These are phyloP conservation scores for Calameuta pallipes DNA, from an alignment of 2,888 invertebrate species.

Conservation along the genomic window DNA sequence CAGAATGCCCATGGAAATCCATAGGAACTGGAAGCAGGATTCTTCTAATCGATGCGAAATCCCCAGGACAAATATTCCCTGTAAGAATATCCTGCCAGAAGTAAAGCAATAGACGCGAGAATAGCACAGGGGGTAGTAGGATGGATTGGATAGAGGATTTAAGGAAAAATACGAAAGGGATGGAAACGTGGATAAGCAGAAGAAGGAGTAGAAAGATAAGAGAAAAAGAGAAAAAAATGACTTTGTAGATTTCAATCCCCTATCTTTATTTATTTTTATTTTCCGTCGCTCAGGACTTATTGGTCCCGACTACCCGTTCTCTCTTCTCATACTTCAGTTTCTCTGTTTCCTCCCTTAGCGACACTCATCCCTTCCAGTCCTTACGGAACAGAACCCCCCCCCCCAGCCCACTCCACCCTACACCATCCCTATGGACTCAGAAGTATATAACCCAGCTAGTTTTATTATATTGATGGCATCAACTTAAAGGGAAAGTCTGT, in stretches of 20 bases:
- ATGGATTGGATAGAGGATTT: too few relatives aligned
- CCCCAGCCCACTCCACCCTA: not conserved
- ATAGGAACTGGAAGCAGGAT: too few relatives aligned
- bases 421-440: conserved; percentile 18
- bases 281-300: conserved; percentile 39
- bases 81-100: too few relatives aligned
- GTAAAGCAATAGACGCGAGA: too few relatives aligned
- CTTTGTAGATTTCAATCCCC: conserved; percentile 2
- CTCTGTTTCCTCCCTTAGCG: conserved; percentile 2
- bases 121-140: too few relatives aligned
- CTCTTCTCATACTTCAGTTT: conserved; percentile 5
- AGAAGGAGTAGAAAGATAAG: conserved; percentile 7
- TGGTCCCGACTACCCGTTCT: conserved; percentile 26
- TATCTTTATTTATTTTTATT: conserved; percentile 52
- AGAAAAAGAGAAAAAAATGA: not conserved
- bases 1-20: too few relatives aligned
- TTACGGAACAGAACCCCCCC: not conserved
- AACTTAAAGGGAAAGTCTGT: conserved; percentile 42
- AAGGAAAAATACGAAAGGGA: not conserved
- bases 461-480: conserved; percentile 48
- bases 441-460: conserved; percentile 6
- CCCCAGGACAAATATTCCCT: too few relatives aligned
- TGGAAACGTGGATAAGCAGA: not conserved
- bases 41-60: too few relatives aligned
- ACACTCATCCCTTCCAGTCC: too few relatives aligned